Evolutionary conservation across 2,888 invertebrate species (phyloP).

Genomic region (Gymnoscelis rufifasciata): DNA sequence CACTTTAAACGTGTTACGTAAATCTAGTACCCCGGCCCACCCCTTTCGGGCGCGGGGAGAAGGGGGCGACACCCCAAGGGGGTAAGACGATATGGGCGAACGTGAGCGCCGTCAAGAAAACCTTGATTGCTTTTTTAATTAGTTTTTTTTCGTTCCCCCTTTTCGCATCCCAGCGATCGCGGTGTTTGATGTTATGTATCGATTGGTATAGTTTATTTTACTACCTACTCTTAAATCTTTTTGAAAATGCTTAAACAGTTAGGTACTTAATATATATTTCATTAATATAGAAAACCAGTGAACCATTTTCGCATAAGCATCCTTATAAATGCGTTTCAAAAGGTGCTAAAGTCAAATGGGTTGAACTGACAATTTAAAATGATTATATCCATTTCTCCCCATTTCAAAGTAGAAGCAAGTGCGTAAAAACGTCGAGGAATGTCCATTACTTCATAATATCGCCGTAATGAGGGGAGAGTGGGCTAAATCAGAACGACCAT

Average conservation of each 20-base stretch:
- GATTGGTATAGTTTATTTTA: constrained; percentile 33
- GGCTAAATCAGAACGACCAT: constrained; percentile 47
- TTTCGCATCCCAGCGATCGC: constrained; percentile 70
- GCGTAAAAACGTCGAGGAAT: constrained; percentile 45
- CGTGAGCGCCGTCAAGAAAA: constrained; percentile 80
- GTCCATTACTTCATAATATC: constrained; percentile 64
- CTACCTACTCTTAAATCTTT: too few relatives aligned
- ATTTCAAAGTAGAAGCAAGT: constrained; percentile 51
- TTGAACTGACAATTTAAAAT: constrained; percentile 48
- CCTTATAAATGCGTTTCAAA: neutral
- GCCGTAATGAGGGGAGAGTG: constrained; percentile 59
- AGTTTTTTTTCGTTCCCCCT: constrained; percentile 76
- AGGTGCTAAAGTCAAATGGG: constrained; percentile 15
- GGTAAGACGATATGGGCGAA: constrained; percentile 80
- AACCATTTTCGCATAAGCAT: too few relatives aligned
- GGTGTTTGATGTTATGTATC: constrained; percentile 58
- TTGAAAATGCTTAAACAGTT: neutral
- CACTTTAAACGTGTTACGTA: constrained; percentile 80
- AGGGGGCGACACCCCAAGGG: constrained; percentile 56
- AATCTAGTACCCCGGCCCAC: constrained; percentile 70
- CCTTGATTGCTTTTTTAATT: constrained; percentile 80
- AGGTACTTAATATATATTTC: too few relatives aligned
- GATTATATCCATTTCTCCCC: constrained; percentile 49
- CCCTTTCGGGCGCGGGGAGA: constrained; percentile 42
- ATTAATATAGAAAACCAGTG: too few relatives aligned